These are phyloP conservation scores for Aldrovandia affinis DNA, from an alignment of 2,797 vertebrate species.

Conservation along the genomic window DNA sequence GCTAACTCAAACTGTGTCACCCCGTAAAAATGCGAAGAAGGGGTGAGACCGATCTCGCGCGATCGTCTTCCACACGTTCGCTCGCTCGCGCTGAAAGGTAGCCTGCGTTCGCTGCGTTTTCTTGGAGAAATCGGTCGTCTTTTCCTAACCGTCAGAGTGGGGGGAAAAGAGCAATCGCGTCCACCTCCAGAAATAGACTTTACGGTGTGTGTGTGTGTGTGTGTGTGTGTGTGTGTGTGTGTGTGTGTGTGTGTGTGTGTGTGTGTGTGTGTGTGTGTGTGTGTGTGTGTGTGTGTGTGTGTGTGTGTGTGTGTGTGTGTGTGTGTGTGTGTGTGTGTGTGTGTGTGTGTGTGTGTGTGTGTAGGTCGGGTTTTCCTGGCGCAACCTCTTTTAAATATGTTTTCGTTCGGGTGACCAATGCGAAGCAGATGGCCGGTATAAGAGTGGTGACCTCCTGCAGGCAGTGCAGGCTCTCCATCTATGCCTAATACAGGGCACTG, in stretches of 20 bases:
- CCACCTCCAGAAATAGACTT: neutral
- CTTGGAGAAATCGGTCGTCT: neutral
- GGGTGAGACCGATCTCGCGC: neutral
- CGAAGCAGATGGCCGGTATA: neutral
- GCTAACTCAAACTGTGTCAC: neutral
- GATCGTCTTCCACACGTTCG: neutral
- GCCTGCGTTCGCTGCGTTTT: neutral
- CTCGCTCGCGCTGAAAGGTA: neutral
- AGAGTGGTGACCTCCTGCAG: neutral
- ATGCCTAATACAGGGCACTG: neutral
- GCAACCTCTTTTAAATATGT: neutral
- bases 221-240: too few relatives aligned
- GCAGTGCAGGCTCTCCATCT: neutral
- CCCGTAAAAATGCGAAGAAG: neutral
- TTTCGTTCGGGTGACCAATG: conserved; percentile 19
- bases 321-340: too few relatives aligned
- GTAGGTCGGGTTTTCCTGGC: neutral
- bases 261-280: too few relatives aligned
- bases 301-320: too few relatives aligned
- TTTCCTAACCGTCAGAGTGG: neutral
- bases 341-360: too few relatives aligned
- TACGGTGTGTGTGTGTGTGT: neutral
- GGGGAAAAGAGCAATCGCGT: neutral
- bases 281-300: too few relatives aligned
- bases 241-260: too few relatives aligned